Evolutionary conservation across 1,140 invertebrate genomes (phyloP).

Genomic region (Aphelenchoides avenae): DNA sequence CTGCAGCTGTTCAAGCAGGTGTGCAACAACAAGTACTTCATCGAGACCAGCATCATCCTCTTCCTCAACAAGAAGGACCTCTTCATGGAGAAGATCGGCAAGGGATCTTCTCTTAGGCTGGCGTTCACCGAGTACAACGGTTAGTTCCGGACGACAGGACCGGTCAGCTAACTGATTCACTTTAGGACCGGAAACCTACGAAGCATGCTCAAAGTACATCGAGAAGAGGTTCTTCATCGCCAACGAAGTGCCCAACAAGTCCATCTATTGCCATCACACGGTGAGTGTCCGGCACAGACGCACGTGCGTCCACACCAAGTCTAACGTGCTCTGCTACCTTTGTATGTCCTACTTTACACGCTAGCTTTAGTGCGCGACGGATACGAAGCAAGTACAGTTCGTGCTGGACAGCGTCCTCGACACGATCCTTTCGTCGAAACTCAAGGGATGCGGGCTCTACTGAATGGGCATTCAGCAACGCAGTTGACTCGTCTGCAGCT

Average conservation of each 20-base stretch:
- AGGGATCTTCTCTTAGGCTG: constrained; percentile 27
- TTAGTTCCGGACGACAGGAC: too few relatives aligned
- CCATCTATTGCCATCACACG: constrained; percentile 51
- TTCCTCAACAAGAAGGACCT: constrained; percentile 59
- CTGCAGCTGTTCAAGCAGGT: constrained; percentile 49
- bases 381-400: constrained; percentile 51
- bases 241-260: constrained; percentile 48
- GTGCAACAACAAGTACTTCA: constrained; percentile 51
- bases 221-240: constrained; percentile 50
- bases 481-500: too few relatives aligned
- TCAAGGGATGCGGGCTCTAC: constrained; percentile 55
- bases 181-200: constrained; percentile 46
- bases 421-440: constrained; percentile 51
- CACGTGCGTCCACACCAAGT: too few relatives aligned
- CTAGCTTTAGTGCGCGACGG: constrained; percentile 53
- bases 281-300: too few relatives aligned
- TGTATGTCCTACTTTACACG: too few relatives aligned
- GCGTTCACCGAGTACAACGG: constrained; percentile 48
- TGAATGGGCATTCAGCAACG: too few relatives aligned
- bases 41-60: constrained; percentile 52
- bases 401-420: constrained; percentile 49
- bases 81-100: constrained; percentile 52
- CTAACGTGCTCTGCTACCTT: too few relatives aligned
- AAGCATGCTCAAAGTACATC: constrained; percentile 42
- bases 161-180: constrained; percentile 1